Conservation (phyloP, 1,140 invertebrate genomes). For the Hypsibius dujardini region DNA sequence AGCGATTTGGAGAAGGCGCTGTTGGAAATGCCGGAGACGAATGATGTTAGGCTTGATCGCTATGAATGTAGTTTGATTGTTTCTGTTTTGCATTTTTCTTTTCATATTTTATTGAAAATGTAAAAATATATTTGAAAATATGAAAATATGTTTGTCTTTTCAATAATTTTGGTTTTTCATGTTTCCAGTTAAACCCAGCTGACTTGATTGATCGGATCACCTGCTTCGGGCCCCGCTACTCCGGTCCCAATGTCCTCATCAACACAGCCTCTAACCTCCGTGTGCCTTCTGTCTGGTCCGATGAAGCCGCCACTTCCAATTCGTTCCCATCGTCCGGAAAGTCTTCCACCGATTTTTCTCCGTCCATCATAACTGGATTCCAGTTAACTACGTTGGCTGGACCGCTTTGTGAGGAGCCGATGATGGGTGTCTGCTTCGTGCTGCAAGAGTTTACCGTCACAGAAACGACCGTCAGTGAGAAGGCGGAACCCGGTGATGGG, state of each 20-base stretch:
- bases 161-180: no score
- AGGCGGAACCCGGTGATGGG: slow-evolving; percentile 28
- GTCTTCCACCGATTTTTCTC: no score
- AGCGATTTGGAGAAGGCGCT: slow-evolving; percentile 43
- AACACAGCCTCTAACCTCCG: slow-evolving; percentile 42
- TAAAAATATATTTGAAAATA: no score
- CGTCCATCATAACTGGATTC: slow-evolving; percentile 67
- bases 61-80: no score
- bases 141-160: no score
- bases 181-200: no score
- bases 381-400: slow-evolving; percentile 72
- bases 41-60: no score
- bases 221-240: slow-evolving; percentile 72
- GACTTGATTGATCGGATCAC: no score
- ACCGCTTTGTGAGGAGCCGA: slow-evolving; percentile 81
- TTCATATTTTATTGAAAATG: neutral
- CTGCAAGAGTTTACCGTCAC: slow-evolving; percentile 53
- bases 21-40: no score
- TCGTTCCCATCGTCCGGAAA: neutral
- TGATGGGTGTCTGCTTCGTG: slow-evolving; percentile 79
- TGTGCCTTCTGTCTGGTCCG: slow-evolving; percentile 21
- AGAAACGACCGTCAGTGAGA: slow-evolving; percentile 1
- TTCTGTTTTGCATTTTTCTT: neutral
- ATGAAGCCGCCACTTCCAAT: neutral
- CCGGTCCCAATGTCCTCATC: slow-evolving; percentile 68